Base-by-base conservation (phyloP, 2,113 vertebrate species). In the Bombycilla garrulus region DNA sequence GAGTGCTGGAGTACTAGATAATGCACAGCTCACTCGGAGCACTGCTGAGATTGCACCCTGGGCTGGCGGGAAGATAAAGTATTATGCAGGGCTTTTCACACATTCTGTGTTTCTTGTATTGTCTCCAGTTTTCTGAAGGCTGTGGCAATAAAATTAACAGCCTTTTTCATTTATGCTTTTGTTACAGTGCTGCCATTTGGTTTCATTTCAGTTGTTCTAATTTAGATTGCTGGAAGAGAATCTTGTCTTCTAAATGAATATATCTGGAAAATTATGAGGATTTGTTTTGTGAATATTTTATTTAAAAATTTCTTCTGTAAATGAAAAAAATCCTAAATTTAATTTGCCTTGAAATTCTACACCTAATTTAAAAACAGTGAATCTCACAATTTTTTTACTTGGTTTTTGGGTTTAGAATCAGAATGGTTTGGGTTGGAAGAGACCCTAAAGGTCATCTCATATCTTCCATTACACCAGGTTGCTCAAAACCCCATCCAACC, bases 11-110 rank as follows among this genome's bases (percentile, higher is more conserved):
- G 84, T 91, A 95, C 92, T 76, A 67, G 72, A 94, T 90, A 86
- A 56, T 62, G 80, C 57, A 79, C 72, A 78, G 56, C 81, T 90
- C 51, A n/a, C 22, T 54, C 61, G 18, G 62, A 93, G 64, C 78
- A 8, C 18, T 92, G 79, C 50, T 1, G 19, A 83, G 62, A 80
- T 77, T 92, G 51, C 56, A 50, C 36, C 20, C 50, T 77, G 5
- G 25, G 58, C 62, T 92, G 74, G 33, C 20, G 12, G 67, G 50
- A 81, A 70, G 20, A 95, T 66, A 67, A 56, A 96, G 38, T 82
- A 96, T 97, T 96, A 95, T 51, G 26, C 76, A 80, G 90, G 80
- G 42, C 62, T 96, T 87, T 96, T 93, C 89, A 86, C 81, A 93
- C 82, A 67, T 92, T 94, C 86, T 95, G 66, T 53, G 62, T 58